Evolutionary conservation across 1,140 invertebrate species (phyloP).

Genomic region (Euwallacea similis): DNA sequence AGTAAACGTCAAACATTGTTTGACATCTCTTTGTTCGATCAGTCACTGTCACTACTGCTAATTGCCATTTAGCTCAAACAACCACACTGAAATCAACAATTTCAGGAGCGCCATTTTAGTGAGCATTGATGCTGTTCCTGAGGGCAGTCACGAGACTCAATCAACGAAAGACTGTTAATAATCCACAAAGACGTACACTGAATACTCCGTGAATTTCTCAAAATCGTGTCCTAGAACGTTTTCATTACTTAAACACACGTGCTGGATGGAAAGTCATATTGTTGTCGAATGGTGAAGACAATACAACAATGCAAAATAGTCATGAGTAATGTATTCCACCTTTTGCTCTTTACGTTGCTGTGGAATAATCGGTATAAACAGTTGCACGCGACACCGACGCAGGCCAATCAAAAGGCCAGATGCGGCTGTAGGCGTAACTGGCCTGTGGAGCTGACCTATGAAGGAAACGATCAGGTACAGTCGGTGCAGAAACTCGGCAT

Average conservation of each 20-base stretch:
- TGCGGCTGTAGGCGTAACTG: slow-evolving; percentile 22
- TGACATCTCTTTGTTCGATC: too few species aligned
- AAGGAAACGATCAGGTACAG: slow-evolving; percentile 27
- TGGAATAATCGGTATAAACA: slow-evolving; percentile 22
- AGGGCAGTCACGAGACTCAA: too few species aligned
- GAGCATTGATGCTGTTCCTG: too few species aligned
- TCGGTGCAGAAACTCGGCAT: slow-evolving; percentile 11
- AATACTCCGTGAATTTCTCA: too few species aligned
- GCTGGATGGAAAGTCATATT: background rate
- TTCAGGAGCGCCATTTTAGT: too few species aligned
- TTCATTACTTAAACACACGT: background rate
- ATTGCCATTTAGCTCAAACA: too few species aligned
- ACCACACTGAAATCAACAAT: too few species aligned
- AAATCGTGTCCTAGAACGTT: too few species aligned
- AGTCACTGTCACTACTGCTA: too few species aligned
- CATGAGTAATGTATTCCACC: background rate
- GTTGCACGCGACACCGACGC: slow-evolving; percentile 20
- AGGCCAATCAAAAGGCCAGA: slow-evolving; percentile 9
- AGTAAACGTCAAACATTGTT: too few species aligned
- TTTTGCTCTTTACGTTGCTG: slow-evolving; percentile 13
- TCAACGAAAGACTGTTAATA: too few species aligned
- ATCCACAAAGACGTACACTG: too few species aligned
- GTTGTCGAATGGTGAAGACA: background rate
- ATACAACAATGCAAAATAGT: background rate
- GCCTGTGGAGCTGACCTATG: slow-evolving; percentile 27